Percentiles rank a stretch among this genome's conserved stretches.
phyloP scores from a whole-genome alignment of 92 coral and sea anemone genomes.

The Umimayanthus kanabou region DNA sequence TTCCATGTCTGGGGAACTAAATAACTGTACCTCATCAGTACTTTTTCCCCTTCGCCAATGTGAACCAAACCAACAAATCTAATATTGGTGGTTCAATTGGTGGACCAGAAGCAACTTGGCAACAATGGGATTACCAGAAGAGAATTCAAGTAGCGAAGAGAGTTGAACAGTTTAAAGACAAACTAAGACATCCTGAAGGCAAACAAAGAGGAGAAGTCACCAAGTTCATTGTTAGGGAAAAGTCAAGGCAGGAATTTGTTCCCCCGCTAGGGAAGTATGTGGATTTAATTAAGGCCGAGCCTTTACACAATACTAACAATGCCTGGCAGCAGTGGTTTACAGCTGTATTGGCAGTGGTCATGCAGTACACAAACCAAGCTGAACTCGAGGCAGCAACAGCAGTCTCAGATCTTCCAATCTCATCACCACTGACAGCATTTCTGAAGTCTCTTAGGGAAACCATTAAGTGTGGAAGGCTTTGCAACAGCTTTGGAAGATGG shows the following conservation, averaged over 20 bases:
- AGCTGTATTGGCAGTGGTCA: slow-evolving; percentile 42
- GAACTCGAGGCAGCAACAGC: slow-evolving; percentile 47
- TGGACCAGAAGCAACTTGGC: too few relatives aligned
- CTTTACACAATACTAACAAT: slow-evolving; percentile 69
- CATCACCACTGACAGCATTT: slow-evolving; percentile 4
- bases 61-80: slow-evolving; percentile 15
- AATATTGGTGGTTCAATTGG: too few relatives aligned
- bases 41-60: slow-evolving; percentile 69
- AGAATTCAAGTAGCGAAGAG: too few relatives aligned
- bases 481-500: neutral
- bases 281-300: slow-evolving; percentile 56
- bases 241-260: slow-evolving; percentile 62
- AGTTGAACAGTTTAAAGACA: too few relatives aligned
- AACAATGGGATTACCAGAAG: too few relatives aligned
- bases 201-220: slow-evolving; percentile 29
- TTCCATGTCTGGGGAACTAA: slow-evolving; percentile 66
- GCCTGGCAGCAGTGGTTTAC: slow-evolving; percentile 74
- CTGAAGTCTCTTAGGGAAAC: slow-evolving; percentile 35
- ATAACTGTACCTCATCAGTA: slow-evolving; percentile 58
- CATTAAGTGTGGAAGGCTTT: slow-evolving; percentile 30
- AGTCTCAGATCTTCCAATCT: slow-evolving; percentile 28
- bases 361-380: slow-evolving; percentile 50
- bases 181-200: too few relatives aligned
- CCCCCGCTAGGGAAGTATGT: slow-evolving; percentile 68
- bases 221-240: slow-evolving; percentile 44